These are phyloP conservation scores for Tetraneura akinire DNA, from an alignment of 1,140 invertebrate genomes.

Conservation along the genomic window DNA sequence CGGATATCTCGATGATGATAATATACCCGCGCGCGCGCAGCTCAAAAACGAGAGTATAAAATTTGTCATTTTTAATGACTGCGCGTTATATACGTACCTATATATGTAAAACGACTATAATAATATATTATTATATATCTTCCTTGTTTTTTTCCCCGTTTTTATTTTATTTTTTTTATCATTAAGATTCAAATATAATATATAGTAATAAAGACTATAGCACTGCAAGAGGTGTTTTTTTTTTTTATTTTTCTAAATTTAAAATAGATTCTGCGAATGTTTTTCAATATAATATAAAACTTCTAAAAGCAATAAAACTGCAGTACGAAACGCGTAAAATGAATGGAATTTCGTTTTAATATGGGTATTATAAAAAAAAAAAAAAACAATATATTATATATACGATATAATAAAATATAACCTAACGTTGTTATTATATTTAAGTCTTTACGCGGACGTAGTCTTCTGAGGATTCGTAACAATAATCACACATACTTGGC, in stretches of 20 bases:
- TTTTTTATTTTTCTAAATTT: conserved; percentile 5
- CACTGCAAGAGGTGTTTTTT: background rate
- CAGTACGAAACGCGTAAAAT: background rate
- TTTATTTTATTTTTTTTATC: background rate
- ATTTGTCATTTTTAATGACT: conserved; percentile 41
- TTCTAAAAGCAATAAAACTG: background rate
- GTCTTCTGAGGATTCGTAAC: conserved; percentile 9
- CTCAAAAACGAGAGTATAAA: conserved; percentile 36
- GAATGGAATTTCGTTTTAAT: conserved; percentile 8
- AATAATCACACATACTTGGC: conserved; percentile 12
- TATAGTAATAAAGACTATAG: background rate
- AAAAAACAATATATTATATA: too few species aligned
- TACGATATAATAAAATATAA: background rate
- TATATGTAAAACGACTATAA: conserved; percentile 3
- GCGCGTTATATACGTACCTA: too few species aligned
- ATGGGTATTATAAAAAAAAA: too few species aligned
- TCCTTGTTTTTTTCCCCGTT: background rate
- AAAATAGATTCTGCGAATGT: background rate
- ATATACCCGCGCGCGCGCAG: too few species aligned
- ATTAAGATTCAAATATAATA: background rate
- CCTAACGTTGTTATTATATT: too few species aligned
- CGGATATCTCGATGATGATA: conserved; percentile 26
- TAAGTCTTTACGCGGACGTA: background rate
- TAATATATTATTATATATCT: too few species aligned
- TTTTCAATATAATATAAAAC: conserved; percentile 8